These are phyloP conservation scores for Rattus norvegicus DNA, from an alignment of 2,113 vertebrate species.

Conservation along the genomic window DNA sequence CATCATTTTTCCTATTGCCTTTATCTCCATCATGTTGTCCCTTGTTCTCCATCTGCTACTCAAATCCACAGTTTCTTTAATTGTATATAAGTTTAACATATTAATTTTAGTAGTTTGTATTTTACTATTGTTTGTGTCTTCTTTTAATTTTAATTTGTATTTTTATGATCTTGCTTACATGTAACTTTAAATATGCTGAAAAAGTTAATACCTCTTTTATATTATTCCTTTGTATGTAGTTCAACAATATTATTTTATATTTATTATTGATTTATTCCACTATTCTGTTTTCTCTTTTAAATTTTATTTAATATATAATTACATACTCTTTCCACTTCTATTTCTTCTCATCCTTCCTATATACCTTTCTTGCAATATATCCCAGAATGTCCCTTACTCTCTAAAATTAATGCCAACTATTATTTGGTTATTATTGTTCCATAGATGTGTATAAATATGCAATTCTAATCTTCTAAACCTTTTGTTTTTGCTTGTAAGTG, in stretches of 20 bases:
- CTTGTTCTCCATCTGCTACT: neutral
- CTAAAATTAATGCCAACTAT: neutral
- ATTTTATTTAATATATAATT: neutral
- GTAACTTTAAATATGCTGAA: neutral
- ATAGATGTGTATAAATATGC: neutral
- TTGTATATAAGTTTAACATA: neutral
- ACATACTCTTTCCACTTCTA: neutral
- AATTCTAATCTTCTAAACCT: neutral
- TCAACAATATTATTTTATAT: neutral
- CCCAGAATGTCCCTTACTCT: neutral
- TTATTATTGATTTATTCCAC: neutral
- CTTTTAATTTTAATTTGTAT: neutral
- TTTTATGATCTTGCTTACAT: neutral
- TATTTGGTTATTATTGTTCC: neutral
- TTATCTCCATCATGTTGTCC: neutral
- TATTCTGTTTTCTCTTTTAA: neutral
- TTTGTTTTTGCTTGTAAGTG: neutral
- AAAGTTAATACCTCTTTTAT: neutral
- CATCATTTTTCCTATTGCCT: neutral
- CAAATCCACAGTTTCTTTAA: neutral
- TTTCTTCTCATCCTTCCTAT: neutral
- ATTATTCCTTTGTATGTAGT: neutral
- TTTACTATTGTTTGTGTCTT: neutral
- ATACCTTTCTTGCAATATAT: neutral
- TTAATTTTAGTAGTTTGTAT: conserved; percentile 17